Evolutionary conservation across 2,888 invertebrate species (phyloP).

Genomic region (Cryptocephalus primarius): DNA sequence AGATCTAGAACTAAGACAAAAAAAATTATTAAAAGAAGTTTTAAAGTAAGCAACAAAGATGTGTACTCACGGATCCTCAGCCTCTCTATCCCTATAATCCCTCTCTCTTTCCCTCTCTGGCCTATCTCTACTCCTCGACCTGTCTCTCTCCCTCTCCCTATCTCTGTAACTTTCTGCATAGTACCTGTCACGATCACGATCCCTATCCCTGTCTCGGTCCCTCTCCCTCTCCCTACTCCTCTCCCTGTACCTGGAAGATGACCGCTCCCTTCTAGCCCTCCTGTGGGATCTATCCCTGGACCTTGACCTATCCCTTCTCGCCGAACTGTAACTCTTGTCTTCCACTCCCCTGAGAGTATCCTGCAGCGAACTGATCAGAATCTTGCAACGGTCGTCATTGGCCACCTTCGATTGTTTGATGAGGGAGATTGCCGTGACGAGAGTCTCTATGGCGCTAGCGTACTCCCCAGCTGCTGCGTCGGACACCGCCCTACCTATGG

Average conservation of each 20-base stretch:
- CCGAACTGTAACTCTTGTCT: conserved; percentile 86
- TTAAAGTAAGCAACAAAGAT: conserved; percentile 4
- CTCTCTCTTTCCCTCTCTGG: conserved; percentile 54
- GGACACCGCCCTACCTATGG: conserved; percentile 84
- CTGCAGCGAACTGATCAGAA: conserved; percentile 81
- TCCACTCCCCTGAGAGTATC: conserved; percentile 96
- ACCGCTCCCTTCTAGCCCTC: conserved; percentile 33
- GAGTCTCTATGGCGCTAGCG: conserved; percentile 95
- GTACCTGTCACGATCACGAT: conserved; percentile 41
- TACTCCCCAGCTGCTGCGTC: conserved; percentile 97
- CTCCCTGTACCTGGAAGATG: conserved; percentile 41
- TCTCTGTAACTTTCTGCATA: conserved; percentile 44
- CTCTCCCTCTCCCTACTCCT: conserved; percentile 47
- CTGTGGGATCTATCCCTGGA: conserved; percentile 35
- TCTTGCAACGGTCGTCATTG: conserved; percentile 95
- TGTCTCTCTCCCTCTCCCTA: conserved; percentile 42
- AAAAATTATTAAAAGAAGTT: background rate
- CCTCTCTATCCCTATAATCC: conserved; percentile 66
- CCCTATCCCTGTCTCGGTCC: conserved; percentile 44
- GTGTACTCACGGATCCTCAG: conserved; percentile 59
- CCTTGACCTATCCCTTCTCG: conserved; percentile 48
- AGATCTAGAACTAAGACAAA: conserved; percentile 30
- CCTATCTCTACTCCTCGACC: conserved; percentile 45
- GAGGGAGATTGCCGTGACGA: conserved; percentile 95
- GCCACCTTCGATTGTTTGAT: conserved; percentile 93